Conservation (phyloP, 2,113 vertebrate species). For the Ochotona curzoniae region DNA sequence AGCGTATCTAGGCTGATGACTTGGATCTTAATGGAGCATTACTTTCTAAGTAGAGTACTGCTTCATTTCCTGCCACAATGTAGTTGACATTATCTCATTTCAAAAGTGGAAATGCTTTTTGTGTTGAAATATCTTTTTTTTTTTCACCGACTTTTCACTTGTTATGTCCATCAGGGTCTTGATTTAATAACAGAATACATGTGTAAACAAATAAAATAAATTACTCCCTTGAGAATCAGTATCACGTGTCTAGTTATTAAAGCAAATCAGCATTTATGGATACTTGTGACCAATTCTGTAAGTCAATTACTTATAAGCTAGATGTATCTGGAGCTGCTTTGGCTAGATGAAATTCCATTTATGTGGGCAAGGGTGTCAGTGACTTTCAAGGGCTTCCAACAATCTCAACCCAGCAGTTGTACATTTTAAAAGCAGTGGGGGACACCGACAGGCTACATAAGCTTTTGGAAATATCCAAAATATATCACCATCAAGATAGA, state of each 20-base stretch:
- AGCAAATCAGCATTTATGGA: not conserved
- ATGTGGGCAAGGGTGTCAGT: not conserved
- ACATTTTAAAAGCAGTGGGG: not conserved
- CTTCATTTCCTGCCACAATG: constrained; percentile 42
- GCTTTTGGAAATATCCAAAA: not conserved
- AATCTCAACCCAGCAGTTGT: not conserved
- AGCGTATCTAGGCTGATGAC: not conserved
- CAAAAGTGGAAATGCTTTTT: not conserved
- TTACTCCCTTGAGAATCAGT: not conserved
- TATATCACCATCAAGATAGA: not conserved
- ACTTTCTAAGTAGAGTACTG: not conserved
- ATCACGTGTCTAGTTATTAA: not conserved
- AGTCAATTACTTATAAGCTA: not conserved
- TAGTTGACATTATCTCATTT: constrained; percentile 47
- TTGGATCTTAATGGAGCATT: constrained; percentile 1
- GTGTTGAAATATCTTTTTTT: constrained; percentile 17
- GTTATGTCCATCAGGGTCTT: not conserved
- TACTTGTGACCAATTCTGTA: not conserved
- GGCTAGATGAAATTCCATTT: not conserved
- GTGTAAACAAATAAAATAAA: not conserved
- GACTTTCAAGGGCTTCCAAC: not conserved
- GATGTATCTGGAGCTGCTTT: not conserved
- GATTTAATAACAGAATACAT: not conserved
- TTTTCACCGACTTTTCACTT: constrained; percentile 42
- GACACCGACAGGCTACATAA: not conserved